Evolutionary conservation across 1,140 invertebrate species (phyloP), one percentile per base, ranked within the genome.

Genomic region (Drosophila burlai): DNA sequence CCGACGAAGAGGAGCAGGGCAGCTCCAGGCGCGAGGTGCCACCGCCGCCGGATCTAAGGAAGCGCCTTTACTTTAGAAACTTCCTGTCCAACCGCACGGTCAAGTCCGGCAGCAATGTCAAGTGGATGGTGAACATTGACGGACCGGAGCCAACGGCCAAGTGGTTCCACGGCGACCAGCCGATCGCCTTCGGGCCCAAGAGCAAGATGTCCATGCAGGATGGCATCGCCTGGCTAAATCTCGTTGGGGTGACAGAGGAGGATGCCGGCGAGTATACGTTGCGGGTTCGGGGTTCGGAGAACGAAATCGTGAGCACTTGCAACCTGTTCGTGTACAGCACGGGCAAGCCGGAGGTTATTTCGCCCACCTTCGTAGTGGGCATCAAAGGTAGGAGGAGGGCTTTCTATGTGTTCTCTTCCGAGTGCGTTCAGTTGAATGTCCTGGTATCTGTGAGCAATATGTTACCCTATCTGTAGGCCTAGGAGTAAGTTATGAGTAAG

Each of bases 91-190:
- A 97, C 84, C 94, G 95, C 52, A 95, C 95, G 4, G 95, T 95
- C 2, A 94, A 94, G 1, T 93, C 94, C 26, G 95, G 95, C 26
- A 95, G 95, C 57, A 93, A 94, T 45, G 94, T 96, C 10, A 95
- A 95, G 81, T 93, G 98, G 58, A 96, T 96, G 52, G 97, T 97
- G 67, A 95, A 95, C 52, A 95, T 97, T 4, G 94, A 97, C 73
- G 96, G 96, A 16, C 94, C 95, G 46, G 96, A 96, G 59, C 96
- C 97, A 5, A 93, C 94, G 42, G 94, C 97, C 9, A 94, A 95
- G 63, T 98, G 97, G 96, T 95, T 95, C 47, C 95, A 97, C 79
- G 95, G 94, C 6, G 91, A 94, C 69, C 76, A 87, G 18, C 93
- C 94, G 7, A 89, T 95, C 13, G 60, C 76, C 26, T 83, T 86